Evolutionary conservation across 2,113 vertebrate genomes (phyloP).

Genomic region (Struthidea cinerea): DNA sequence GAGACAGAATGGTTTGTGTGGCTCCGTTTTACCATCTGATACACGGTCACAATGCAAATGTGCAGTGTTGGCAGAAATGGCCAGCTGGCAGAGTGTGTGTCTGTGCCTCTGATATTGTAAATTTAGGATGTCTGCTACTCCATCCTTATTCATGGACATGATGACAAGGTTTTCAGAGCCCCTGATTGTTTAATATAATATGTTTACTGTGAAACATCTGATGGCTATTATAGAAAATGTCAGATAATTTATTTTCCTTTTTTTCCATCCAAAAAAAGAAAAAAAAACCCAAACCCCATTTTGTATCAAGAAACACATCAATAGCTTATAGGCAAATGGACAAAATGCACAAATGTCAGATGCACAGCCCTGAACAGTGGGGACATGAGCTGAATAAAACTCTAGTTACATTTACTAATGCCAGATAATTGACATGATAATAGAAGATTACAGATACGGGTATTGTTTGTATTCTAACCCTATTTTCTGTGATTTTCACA

Average conservation of each 20-base stretch:
- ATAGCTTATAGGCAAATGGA: background rate
- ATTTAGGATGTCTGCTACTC: background rate
- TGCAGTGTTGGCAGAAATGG: background rate
- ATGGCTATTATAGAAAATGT: slow-evolving; percentile 26
- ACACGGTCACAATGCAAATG: background rate
- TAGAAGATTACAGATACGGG: background rate
- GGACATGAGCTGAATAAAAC: slow-evolving; percentile 18
- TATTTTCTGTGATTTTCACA: slow-evolving; percentile 21
- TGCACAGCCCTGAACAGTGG: background rate
- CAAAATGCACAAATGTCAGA: slow-evolving; percentile 16
- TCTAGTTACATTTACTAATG: slow-evolving; percentile 5
- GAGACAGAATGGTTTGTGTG: background rate
- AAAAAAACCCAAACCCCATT: background rate
- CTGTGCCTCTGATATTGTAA: slow-evolving; percentile 1
- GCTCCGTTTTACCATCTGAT: background rate
- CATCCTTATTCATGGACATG: background rate
- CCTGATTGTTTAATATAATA: background rate
- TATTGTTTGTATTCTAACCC: slow-evolving; percentile 29
- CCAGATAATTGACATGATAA: slow-evolving; percentile 40
- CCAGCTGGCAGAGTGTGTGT: slow-evolving; percentile 8
- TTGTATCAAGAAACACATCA: background rate
- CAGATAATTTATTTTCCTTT: slow-evolving; percentile 24
- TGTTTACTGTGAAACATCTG: slow-evolving; percentile 6
- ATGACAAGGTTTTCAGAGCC: background rate
- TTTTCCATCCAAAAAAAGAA: background rate